Conservation (phyloP, 2,113 vertebrate genomes). For the Varanus komodoensis region DNA sequence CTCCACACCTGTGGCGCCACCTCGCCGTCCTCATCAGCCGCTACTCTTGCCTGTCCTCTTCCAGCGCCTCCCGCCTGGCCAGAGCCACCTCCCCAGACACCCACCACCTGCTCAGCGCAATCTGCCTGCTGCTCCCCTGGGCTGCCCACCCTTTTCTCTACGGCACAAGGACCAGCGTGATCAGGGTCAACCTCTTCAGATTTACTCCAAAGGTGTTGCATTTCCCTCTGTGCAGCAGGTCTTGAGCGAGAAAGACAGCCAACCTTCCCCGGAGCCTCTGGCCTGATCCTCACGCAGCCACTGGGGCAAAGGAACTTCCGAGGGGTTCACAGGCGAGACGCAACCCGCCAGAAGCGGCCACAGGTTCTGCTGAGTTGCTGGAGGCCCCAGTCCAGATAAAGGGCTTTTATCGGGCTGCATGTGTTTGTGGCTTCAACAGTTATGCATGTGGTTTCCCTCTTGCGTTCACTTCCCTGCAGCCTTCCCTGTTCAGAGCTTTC, state of each 20-base stretch:
- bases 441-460: no score
- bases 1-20: slow-evolving; percentile 2
- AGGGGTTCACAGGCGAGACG: no score
- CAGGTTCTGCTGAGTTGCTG: no score
- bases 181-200: neutral
- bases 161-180: neutral
- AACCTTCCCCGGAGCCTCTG: neutral
- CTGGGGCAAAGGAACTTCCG: no score
- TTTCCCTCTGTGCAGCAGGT: neutral
- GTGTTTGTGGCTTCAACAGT: no score
- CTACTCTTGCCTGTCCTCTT: neutral
- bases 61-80: neutral
- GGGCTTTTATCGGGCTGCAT: no score
- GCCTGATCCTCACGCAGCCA: no score
- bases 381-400: no score
- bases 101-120: neutral
- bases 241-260: neutral
- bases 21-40: neutral
- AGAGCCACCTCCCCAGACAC: neutral
- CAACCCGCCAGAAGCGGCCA: no score
- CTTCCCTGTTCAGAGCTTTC: no score
- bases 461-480: no score
- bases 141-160: slow-evolving; percentile 3
- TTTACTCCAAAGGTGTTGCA: slow-evolving; percentile 37
- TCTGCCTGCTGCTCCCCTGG: slow-evolving; percentile 7